Base-by-base conservation (phyloP, 2,797 vertebrate species). In the Taenioides sp. region DNA sequence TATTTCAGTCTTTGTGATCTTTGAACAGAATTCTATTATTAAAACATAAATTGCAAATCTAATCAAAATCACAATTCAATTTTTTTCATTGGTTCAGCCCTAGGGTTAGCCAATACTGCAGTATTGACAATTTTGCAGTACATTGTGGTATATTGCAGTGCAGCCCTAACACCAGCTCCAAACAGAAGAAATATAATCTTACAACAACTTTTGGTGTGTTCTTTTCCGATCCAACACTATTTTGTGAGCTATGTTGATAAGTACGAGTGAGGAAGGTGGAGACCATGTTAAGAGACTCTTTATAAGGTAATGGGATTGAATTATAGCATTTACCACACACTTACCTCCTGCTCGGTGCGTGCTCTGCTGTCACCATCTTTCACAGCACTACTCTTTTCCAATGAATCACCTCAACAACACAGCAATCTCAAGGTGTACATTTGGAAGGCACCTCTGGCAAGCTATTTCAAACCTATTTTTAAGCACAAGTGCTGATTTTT, bases 391-490 rank as follows among this genome's bases (percentile, higher is more conserved):
- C 34, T 6, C 67, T 40, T 54, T 72, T 70, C 70, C 20, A 66
- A 65, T 76, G 57, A 79, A 78, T 80, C 71, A 73, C 50, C 59
- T 55, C 60, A 7, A 23, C 61, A 40, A 7, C 17, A 63, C 66
- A 23, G 28, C 70, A 63, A 73, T 70, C 55, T 71, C 34, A 22
- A 28, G 74, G 64, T 80, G 77, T 78, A 78, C 78, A 83, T 76
- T 63, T 23, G 43, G 28, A 20, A 12, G 72, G 50, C 62, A 22
- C 67, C 72, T 79, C 27, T 71, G 69, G 31, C 50, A 23, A 52
- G 52, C 64, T 78, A 70, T 76, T 74, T 71, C 43, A 7, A 62
- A 72, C 50, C 57, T 73, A 77, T 69, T 80, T 82, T 59, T 22
- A 25, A 70, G 5, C 20, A 2, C 0, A 12, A 17, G 28, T 84